These are phyloP conservation scores for Acronicta leporina DNA, from an alignment of 2,888 invertebrate genomes.

Conservation along the genomic window DNA sequence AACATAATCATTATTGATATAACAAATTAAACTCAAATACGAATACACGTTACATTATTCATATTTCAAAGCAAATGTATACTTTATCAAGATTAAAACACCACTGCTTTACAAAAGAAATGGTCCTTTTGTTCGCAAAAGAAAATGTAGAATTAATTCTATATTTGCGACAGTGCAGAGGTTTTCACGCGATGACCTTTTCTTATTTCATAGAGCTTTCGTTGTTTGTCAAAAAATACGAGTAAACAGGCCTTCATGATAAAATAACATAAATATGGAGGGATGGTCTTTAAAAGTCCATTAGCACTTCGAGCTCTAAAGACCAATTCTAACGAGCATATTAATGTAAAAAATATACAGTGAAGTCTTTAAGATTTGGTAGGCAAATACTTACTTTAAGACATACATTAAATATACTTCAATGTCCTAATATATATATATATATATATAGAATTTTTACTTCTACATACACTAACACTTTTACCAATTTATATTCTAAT, in stretches of 20 bases:
- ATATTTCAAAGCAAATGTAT: conserved; percentile 38
- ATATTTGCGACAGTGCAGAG: conserved; percentile 37
- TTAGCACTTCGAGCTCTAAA: neutral
- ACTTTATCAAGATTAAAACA: conserved; percentile 38
- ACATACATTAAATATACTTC: too few relatives aligned
- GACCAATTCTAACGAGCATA: too few relatives aligned
- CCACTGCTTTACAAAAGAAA: conserved; percentile 44
- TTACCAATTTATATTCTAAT: too few relatives aligned
- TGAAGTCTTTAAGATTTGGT: too few relatives aligned
- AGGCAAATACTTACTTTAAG: too few relatives aligned
- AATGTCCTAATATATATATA: too few relatives aligned
- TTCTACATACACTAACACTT: too few relatives aligned
- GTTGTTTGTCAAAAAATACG: conserved; percentile 6
- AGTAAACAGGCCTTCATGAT: neutral
- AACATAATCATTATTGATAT: neutral
- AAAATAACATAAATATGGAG: neutral
- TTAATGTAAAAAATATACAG: too few relatives aligned
- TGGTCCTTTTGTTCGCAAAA: conserved; percentile 31
- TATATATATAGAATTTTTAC: too few relatives aligned
- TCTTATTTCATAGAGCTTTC: conserved; percentile 16
- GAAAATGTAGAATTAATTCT: conserved; percentile 48
- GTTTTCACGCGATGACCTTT: conserved; percentile 31
- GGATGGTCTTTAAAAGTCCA: neutral
- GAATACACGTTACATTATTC: conserved; percentile 23
- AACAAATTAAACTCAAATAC: conserved; percentile 14